Conservation (phyloP, 2,113 vertebrate genomes). For the Sus scrofa region DNA sequence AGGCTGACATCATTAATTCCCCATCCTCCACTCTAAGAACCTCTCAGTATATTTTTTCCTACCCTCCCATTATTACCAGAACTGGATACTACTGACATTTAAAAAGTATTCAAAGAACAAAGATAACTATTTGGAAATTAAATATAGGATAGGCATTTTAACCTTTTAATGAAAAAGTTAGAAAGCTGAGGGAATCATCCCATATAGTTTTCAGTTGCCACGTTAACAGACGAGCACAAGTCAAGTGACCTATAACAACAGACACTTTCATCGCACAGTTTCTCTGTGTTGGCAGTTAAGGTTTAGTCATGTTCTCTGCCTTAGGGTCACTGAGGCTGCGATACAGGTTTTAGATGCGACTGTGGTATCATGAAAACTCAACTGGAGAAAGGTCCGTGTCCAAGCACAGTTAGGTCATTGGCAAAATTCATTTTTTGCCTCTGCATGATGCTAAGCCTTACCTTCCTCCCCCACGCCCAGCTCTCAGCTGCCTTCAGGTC, state of each 20-base stretch:
- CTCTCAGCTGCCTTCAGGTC: not conserved
- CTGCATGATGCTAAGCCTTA: not conserved
- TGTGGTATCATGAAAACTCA: not conserved
- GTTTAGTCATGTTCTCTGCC: not conserved
- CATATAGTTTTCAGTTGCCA: not conserved
- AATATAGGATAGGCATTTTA: not conserved
- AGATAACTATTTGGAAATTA: not conserved
- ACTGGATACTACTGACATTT: not conserved
- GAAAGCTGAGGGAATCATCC: not conserved
- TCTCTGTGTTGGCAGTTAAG: not conserved
- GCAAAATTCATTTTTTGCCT: not conserved
- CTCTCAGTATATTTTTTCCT: not conserved
- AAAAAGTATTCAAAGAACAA: not conserved
- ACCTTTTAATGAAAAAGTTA: not conserved
- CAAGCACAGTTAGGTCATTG: not conserved
- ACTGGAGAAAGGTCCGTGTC: not conserved
- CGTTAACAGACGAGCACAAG: not conserved
- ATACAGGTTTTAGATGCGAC: not conserved
- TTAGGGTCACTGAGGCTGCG: not conserved
- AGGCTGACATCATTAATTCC: not conserved
- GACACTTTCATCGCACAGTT: not conserved
- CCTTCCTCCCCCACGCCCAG: accelerated
- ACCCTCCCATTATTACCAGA: not conserved
- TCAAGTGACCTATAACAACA: not conserved
- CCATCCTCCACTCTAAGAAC: not conserved